Conservation (phyloP, 2,888 invertebrate species). For the Drosophila anomalipes region DNA sequence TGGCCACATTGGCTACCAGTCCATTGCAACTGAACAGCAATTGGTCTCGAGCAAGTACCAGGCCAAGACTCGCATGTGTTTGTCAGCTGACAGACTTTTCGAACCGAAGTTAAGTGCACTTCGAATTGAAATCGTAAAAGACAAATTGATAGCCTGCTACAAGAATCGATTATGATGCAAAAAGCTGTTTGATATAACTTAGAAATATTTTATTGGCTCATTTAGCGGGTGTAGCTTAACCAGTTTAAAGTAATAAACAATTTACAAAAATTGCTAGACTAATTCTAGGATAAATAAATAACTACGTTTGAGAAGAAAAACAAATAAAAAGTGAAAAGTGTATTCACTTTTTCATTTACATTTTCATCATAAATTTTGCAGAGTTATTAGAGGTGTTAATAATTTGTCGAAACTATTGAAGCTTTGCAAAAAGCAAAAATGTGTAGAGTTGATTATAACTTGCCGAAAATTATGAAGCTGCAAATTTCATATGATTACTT, state of each 20-base stretch:
- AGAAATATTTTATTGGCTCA: background rate
- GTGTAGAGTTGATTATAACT: background rate
- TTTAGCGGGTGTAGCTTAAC: background rate
- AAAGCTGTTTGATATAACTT: background rate
- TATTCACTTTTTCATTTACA: background rate
- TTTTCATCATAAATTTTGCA: background rate
- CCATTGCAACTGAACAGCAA: background rate
- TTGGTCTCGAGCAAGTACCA: background rate
- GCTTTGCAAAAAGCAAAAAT: background rate
- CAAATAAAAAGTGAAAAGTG: background rate
- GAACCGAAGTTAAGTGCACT: constrained; percentile 14
- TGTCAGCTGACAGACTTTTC: constrained; percentile 16
- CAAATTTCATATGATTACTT: background rate
- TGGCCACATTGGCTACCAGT: constrained; percentile 25
- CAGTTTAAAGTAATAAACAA: background rate
- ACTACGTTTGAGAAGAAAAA: background rate
- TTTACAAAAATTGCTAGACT: background rate
- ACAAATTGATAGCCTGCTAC: background rate
- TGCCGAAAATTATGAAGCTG: background rate
- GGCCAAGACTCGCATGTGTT: constrained; percentile 11
- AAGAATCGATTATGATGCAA: background rate
- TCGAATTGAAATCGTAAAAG: constrained; percentile 1
- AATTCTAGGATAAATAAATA: background rate
- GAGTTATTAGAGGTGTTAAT: no score
- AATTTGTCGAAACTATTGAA: background rate